Conservation (phyloP, 1,140 invertebrate species). For the Drosophila ogumai region DNA sequence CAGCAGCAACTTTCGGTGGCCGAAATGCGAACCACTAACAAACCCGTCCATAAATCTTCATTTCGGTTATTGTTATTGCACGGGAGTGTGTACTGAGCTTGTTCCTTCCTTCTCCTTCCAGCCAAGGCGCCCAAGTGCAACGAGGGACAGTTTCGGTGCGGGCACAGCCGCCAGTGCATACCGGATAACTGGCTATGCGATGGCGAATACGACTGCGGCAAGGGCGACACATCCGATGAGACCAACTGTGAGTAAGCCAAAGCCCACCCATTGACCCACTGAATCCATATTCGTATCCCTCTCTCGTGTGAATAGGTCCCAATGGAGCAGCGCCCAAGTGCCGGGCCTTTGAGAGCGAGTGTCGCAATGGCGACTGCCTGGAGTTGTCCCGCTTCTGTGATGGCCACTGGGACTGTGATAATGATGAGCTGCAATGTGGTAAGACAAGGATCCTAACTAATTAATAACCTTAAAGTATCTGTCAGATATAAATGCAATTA, state of each 20-base stretch:
- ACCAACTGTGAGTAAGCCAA: conserved; percentile 68
- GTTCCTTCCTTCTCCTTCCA: conserved; percentile 43
- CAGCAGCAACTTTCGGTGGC: conserved; percentile 21
- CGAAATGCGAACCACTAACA: conserved; percentile 54
- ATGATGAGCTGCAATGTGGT: conserved; percentile 86
- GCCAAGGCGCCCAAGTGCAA: conserved; percentile 78
- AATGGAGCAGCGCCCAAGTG: conserved; percentile 85
- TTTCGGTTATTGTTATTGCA: conserved; percentile 78
- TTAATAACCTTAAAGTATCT: background rate
- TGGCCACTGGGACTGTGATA: conserved; percentile 91
- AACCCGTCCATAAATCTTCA: conserved; percentile 78
- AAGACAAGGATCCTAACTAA: conserved; percentile 17
- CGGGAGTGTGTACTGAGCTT: conserved; percentile 27
- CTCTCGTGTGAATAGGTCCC: conserved; percentile 46
- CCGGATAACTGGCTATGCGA: conserved; percentile 91
- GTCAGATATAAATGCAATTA: background rate
- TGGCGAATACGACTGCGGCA: conserved; percentile 84
- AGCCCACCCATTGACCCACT: conserved; percentile 1
- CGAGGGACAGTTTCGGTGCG: conserved; percentile 88
- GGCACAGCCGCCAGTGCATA: conserved; percentile 88
- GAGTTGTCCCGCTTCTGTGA: conserved; percentile 92
- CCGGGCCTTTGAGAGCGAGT: conserved; percentile 88
- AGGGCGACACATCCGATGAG: conserved; percentile 74
- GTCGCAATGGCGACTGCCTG: conserved; percentile 89
- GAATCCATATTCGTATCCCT: background rate